phyloP scores from a whole-genome alignment of 2,797 vertebrate species.

The Neosalanx taihuensis region DNA sequence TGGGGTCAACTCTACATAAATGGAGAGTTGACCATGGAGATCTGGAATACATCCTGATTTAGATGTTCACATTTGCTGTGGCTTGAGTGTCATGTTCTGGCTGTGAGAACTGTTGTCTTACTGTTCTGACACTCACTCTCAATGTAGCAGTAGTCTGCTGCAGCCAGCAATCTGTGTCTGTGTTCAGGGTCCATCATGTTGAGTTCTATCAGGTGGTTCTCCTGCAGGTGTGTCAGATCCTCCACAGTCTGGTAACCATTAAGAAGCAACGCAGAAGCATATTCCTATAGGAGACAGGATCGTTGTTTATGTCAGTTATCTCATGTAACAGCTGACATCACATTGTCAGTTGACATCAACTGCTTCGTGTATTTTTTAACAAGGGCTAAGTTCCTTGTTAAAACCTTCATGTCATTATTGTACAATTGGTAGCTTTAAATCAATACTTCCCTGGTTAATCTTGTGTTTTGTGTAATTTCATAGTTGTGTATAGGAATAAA shows the following conservation, averaged over 20 bases:
- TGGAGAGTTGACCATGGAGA: too few species aligned
- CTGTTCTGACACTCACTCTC: slow-evolving; percentile 77
- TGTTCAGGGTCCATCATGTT: slow-evolving; percentile 88
- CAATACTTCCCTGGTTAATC: background rate
- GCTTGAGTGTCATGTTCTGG: background rate
- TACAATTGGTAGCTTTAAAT: background rate
- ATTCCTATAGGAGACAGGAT: slow-evolving; percentile 74
- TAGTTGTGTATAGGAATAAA: background rate
- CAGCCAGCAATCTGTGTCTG: slow-evolving; percentile 80
- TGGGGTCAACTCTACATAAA: slow-evolving; percentile 40
- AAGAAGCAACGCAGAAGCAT: slow-evolving; percentile 85
- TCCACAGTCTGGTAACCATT: slow-evolving; percentile 94
- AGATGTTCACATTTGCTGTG: background rate
- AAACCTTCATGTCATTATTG: slow-evolving; percentile 1
- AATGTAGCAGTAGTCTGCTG: slow-evolving; percentile 79
- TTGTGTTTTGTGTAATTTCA: background rate
- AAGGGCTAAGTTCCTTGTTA: background rate
- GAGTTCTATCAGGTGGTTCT: slow-evolving; percentile 93
- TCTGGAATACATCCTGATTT: too few species aligned
- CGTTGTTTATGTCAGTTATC: background rate
- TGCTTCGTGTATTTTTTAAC: background rate
- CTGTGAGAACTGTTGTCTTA: background rate
- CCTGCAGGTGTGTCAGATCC: slow-evolving; percentile 88
- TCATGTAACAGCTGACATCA: background rate
- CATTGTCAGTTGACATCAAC: background rate